A percentile compares a stretch with the other conserved stretches of the same genome.
These are phyloP conservation scores for human (Homo sapiens) DNA, from an alignment of 2,113 vertebrate species.

Conservation along the genomic window GRCh38 chr6:167830501-167831000, in stretches of 20 bases:
- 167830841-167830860: background rate
- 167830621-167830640: background rate
- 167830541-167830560: background rate
- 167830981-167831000: too few relatives aligned
- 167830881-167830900: background rate
- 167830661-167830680: background rate
- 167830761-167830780: background rate
- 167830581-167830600: background rate
- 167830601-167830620: background rate
- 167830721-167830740: background rate
- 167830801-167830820: constrained; percentile 10
- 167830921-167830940: background rate
- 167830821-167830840: background rate
- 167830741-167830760: constrained; percentile 26
- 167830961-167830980: too few relatives aligned
- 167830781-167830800: background rate
- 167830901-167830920: background rate
- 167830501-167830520: background rate
- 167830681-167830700: background rate
- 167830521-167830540: background rate
- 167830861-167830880: background rate
- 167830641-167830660: background rate
- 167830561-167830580: background rate
- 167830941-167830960: too few relatives aligned
- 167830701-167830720: background rate